These are phyloP conservation scores for Garrulus glandarius DNA, from an alignment of 2,797 vertebrate genomes.

Conservation along the genomic window DNA sequence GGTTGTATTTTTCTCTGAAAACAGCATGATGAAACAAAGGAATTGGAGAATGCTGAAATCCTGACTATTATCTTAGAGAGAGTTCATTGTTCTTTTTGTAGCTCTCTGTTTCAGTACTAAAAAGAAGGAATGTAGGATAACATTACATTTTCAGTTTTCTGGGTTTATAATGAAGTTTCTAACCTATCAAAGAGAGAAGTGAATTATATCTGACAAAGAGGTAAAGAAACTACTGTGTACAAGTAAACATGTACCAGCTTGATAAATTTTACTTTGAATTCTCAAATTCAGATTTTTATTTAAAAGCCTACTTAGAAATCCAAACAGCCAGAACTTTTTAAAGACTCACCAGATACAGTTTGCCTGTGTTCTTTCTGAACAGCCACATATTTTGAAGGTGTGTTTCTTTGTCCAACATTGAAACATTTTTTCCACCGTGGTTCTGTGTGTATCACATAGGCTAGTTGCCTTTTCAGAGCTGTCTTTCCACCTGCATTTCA, in stretches of 20 bases:
- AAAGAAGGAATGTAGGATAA: background rate
- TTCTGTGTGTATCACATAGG: background rate
- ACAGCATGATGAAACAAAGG: background rate
- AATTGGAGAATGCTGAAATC: background rate
- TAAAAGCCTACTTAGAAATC: background rate
- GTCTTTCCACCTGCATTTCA: background rate
- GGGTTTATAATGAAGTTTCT: background rate
- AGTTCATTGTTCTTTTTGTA: background rate
- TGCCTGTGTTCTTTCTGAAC: background rate
- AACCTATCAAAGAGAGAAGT: background rate
- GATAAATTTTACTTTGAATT: background rate
- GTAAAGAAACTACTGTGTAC: background rate
- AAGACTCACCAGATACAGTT: background rate
- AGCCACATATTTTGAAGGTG: accelerated
- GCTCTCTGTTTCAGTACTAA: background rate
- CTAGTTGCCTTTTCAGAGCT: background rate
- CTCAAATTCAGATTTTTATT: background rate
- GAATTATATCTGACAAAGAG: background rate
- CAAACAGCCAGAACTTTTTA: background rate
- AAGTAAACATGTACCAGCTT: background rate
- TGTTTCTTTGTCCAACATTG: background rate
- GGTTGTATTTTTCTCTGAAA: background rate
- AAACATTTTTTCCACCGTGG: background rate
- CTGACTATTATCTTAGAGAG: background rate
- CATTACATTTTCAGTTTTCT: background rate